Evolutionary conservation across 1,140 invertebrate species (phyloP).

Genomic region (Macrobrachium nipponense): DNA sequence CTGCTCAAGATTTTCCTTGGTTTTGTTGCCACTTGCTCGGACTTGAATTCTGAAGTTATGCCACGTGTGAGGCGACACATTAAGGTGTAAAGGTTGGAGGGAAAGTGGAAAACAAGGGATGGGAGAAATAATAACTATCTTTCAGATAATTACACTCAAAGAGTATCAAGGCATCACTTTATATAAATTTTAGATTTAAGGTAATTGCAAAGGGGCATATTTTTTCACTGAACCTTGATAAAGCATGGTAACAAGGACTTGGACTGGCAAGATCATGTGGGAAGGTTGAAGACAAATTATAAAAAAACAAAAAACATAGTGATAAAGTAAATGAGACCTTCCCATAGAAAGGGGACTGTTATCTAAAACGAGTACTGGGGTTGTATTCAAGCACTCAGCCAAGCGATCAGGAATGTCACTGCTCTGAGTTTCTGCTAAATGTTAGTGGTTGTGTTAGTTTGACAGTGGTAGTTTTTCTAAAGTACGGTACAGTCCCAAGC

Average conservation of each 20-base stretch:
- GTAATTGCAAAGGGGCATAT: no score
- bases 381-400: constrained; percentile 3
- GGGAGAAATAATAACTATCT: neutral
- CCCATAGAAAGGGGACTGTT: no score
- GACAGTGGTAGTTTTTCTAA: constrained; percentile 48
- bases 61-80: neutral
- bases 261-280: no score
- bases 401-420: constrained; percentile 24
- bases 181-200: no score
- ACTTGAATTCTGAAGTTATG: constrained; percentile 25
- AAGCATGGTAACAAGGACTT: no score
- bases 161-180: no score
- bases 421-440: constrained; percentile 28
- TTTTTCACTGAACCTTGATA: no score
- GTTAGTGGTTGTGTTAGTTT: constrained; percentile 40
- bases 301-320: no score
- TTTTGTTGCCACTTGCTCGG: constrained; percentile 41
- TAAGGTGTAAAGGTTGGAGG: neutral
- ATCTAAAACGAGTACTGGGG: no score
- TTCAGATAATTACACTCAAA: no score
- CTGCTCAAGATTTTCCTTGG: constrained; percentile 18
- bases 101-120: neutral
- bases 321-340: no score
- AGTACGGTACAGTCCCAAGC: constrained; percentile 49
- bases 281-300: no score